phyloP scores from a whole-genome alignment of 2,113 vertebrate genomes.

The Phyllopteryx taeniolatus region DNA sequence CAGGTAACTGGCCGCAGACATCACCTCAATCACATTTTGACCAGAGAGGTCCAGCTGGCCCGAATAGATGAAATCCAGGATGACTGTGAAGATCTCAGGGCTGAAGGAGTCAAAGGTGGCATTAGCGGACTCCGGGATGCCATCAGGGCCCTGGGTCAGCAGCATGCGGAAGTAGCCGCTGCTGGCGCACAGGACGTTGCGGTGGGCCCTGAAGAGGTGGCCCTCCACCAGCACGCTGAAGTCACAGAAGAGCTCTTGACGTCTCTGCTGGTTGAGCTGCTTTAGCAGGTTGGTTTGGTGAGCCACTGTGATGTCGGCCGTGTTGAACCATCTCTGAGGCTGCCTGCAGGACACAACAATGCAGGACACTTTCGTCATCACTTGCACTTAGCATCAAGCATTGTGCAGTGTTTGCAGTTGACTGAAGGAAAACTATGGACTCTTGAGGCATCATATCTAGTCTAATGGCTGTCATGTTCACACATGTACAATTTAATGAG shows the following conservation, averaged over 20 bases:
- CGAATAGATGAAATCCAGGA: constrained; percentile 95
- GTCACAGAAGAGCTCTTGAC: constrained; percentile 92
- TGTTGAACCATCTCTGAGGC: constrained; percentile 68
- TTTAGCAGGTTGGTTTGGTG: constrained; percentile 90
- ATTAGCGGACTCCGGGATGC: constrained; percentile 75
- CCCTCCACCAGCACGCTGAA: constrained; percentile 92
- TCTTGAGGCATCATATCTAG: background rate
- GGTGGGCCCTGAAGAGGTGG: constrained; percentile 90
- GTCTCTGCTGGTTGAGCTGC: constrained; percentile 90
- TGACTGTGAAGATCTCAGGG: constrained; percentile 88
- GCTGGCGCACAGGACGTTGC: constrained; percentile 92
- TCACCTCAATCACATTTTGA: constrained; percentile 94
- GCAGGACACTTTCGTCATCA: constrained; percentile 2
- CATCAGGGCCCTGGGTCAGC: constrained; percentile 82
- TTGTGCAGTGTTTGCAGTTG: background rate
- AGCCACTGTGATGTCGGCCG: constrained; percentile 87
- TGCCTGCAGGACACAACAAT: constrained; percentile 59
- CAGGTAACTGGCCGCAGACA: constrained; percentile 96
- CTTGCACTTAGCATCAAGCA: background rate
- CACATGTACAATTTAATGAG: background rate
- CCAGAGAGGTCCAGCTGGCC: constrained; percentile 90
- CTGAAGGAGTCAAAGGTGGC: constrained; percentile 93
- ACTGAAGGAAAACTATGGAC: background rate
- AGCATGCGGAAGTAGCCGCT: constrained; percentile 98
- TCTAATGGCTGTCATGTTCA: background rate